phyloP scores from a whole-genome alignment of 2,113 vertebrate species.

The Pluvianellus socialis region DNA sequence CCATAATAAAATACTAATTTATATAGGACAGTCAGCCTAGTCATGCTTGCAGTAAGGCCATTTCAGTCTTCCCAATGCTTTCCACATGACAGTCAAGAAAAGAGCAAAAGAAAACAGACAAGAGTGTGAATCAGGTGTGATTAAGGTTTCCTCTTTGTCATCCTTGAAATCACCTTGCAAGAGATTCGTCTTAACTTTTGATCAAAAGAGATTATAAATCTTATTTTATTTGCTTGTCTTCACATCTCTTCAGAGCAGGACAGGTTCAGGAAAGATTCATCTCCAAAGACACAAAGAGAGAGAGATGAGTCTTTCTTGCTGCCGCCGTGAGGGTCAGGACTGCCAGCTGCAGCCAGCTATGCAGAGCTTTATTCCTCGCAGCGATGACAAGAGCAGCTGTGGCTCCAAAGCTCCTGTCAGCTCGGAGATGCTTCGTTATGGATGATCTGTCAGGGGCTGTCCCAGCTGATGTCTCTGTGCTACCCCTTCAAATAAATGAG shows the following conservation, averaged over 20 bases:
- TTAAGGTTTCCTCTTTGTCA: not conserved
- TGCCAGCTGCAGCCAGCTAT: not conserved
- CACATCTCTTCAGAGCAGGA: not conserved
- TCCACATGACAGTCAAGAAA: accelerated
- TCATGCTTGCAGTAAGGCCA: not conserved
- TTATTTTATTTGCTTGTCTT: not conserved
- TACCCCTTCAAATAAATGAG: not conserved
- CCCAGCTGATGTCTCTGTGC: not conserved
- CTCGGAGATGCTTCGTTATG: not conserved
- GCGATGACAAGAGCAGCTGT: not conserved
- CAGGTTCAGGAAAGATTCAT: not conserved
- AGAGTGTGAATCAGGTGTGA: not conserved
- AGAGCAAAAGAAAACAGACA: not conserved
- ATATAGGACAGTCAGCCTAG: not conserved
- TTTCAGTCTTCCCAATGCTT: not conserved
- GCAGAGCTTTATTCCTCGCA: not conserved
- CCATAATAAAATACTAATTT: not conserved
- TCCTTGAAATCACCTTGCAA: not conserved
- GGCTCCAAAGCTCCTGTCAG: not conserved
- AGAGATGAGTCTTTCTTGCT: not conserved
- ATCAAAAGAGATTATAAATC: not conserved
- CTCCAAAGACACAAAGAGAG: not conserved
- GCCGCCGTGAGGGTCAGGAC: not conserved
- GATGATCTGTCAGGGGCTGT: not conserved
- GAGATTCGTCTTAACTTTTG: not conserved